A percentile compares a stretch with the other conserved stretches of the same genome.
These are phyloP conservation scores for Gymnodraco acuticeps DNA, from an alignment of 2,797 vertebrate species.

Conservation along the genomic window DNA sequence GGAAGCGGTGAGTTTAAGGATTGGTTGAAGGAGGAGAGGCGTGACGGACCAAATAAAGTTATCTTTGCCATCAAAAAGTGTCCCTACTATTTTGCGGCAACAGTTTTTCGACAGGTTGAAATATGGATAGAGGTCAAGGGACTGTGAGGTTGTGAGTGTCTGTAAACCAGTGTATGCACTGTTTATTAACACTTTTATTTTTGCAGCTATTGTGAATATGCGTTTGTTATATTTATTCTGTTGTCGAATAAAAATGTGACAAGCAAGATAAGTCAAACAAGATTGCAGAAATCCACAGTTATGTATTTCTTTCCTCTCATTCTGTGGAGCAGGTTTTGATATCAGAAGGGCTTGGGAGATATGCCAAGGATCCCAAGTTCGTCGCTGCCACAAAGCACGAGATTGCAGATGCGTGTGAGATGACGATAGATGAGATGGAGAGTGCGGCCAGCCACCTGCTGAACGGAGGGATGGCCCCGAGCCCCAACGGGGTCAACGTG, in stretches of 20 bases:
- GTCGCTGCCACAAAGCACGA: slow-evolving; percentile 98
- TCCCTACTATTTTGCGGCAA: too few relatives aligned
- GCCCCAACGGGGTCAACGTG: slow-evolving; percentile 87
- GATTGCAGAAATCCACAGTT: not conserved
- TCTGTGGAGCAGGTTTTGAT: slow-evolving; percentile 91
- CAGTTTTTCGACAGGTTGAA: too few relatives aligned
- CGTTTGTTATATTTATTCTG: not conserved
- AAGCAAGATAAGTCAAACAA: slow-evolving; percentile 18
- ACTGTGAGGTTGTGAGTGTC: too few relatives aligned
- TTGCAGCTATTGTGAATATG: too few relatives aligned
- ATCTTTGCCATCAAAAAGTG: not conserved
- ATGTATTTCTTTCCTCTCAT: slow-evolving; percentile 27
- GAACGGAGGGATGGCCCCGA: slow-evolving; percentile 88
- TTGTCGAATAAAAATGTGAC: slow-evolving; percentile 19
- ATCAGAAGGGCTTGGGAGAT: slow-evolving; percentile 97
- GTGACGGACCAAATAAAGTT: not conserved
- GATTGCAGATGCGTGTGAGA: slow-evolving; percentile 97
- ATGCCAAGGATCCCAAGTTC: slow-evolving; percentile 97
- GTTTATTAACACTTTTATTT: too few relatives aligned
- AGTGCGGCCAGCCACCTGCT: slow-evolving; percentile 97
- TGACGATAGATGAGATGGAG: slow-evolving; percentile 99
- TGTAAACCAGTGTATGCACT: too few relatives aligned
- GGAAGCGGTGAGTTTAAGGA: slow-evolving; percentile 91
- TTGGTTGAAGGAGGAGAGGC: not conserved
- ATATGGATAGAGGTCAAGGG: too few relatives aligned